Conservation (phyloP, 1,140 invertebrate species). For the Aleiodes sp. region DNA sequence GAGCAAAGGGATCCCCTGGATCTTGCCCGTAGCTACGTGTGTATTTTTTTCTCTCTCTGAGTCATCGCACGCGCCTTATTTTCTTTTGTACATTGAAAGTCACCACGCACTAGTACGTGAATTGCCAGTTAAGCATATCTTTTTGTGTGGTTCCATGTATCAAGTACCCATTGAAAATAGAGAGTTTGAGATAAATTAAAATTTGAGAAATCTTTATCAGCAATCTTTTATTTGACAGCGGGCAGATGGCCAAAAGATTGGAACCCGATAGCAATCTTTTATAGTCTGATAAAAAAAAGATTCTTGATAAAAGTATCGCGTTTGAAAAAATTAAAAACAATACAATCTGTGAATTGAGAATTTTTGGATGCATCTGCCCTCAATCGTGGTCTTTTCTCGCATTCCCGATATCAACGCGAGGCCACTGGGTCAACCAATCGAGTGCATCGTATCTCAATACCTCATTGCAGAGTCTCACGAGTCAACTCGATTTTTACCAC, state of each 20-base stretch:
- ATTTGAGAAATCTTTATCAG: too few relatives aligned
- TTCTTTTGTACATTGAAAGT: background rate
- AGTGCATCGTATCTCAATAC: slow-evolving; percentile 14
- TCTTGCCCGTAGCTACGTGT: background rate
- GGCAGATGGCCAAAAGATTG: background rate
- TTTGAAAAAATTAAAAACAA: too few relatives aligned
- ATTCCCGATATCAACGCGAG: slow-evolving; percentile 16
- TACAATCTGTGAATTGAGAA: background rate
- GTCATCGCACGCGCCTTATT: slow-evolving; percentile 10
- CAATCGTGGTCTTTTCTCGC: slow-evolving; percentile 17
- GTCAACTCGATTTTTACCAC: background rate
- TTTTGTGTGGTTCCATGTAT: too few relatives aligned
- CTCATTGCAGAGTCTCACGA: slow-evolving; percentile 9
- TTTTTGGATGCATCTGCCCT: background rate
- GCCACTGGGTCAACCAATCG: slow-evolving; percentile 28
- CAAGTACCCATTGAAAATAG: too few relatives aligned
- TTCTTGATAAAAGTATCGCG: background rate
- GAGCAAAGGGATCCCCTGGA: background rate
- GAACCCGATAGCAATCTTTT: background rate
- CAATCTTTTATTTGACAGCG: background rate
- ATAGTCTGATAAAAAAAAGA: background rate
- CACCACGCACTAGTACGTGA: background rate
- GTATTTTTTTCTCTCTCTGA: background rate
- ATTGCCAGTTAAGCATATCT: background rate
- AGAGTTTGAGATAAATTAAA: background rate